A percentile compares a stretch with the other conserved stretches of the same genome.
Evolutionary conservation across 2,888 invertebrate species (phyloP).

Genomic region (Erebia ligea): DNA sequence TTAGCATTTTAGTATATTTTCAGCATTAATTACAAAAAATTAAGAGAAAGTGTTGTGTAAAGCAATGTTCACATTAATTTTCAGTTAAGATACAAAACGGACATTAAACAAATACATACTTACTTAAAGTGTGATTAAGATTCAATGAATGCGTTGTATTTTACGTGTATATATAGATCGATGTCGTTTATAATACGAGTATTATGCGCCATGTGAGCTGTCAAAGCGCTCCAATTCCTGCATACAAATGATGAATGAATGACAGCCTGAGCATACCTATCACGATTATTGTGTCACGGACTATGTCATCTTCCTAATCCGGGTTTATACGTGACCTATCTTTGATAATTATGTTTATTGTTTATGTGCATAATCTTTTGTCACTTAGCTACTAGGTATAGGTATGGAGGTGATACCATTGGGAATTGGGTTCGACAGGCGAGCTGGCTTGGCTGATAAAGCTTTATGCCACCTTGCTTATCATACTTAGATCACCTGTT

Average conservation of each 20-base stretch:
- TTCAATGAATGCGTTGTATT: background rate
- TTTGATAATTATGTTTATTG: background rate
- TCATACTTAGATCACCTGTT: too few relatives aligned
- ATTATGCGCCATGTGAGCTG: slow-evolving; percentile 39
- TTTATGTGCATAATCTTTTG: background rate
- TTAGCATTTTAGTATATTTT: too few relatives aligned
- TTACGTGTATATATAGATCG: background rate
- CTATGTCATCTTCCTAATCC: slow-evolving; percentile 37
- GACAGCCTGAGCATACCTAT: slow-evolving; percentile 56
- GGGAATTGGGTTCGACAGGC: too few relatives aligned
- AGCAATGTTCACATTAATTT: too few relatives aligned
- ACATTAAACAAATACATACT: too few relatives aligned
- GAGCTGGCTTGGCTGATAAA: too few relatives aligned
- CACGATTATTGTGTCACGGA: slow-evolving; percentile 51
- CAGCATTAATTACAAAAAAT: too few relatives aligned
- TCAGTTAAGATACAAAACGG: too few relatives aligned
- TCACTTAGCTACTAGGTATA: background rate
- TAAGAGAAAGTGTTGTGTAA: too few relatives aligned
- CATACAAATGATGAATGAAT: slow-evolving; percentile 59
- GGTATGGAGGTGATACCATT: too few relatives aligned
- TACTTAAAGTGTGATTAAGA: too few relatives aligned
- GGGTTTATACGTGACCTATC: slow-evolving; percentile 22
- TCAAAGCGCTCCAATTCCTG: slow-evolving; percentile 46
- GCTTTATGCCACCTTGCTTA: too few relatives aligned
- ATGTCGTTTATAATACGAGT: background rate